Base-by-base conservation (phyloP, 2,113 vertebrate species). In the Dipodomys stephensi region DNA sequence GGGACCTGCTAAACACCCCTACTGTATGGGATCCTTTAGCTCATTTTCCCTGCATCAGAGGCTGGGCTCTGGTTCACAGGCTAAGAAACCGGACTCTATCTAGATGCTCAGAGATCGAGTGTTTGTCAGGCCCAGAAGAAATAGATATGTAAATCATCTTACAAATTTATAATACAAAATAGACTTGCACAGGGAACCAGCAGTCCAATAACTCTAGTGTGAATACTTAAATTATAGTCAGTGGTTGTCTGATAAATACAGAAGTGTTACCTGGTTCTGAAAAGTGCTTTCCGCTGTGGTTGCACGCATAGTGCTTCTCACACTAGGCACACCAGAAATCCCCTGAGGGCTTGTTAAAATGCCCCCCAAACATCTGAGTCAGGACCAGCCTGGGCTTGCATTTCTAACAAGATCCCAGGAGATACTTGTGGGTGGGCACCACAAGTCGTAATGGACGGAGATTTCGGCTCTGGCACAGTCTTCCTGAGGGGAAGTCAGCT, bases 151-250 rank as follows among this genome's bases (percentile, higher is more conserved):
- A 81, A 77, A 35, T 30, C 15, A 80, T 23, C 67, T 81, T 81
- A 71, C 0, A 19, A 71, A 84, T 72, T 71, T 60, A 74, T 27
- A 27, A 65, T 35, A 25, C 7, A n/a, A 91, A 74, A 81, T 57
- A 46, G 10, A 69, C n/a, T 79, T 62, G 22, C 39, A 64, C 67
- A 92, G 19, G 39, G 13, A 83, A 49, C 67, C 3, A 23, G 62
- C 44, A 25, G 64, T 1, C 30, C 22, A 35, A 35, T 39, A 25
- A 6, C 18, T 18, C 12, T 44, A 65, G 18, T n/a, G 8, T 10
- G 67, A 10, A 16, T 3, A 15, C 0, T 0, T 28, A 18, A 83
- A 30, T 49, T 16, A 44, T 0, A 35, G 57, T 23, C 35, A 18
- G 25, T 25, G 53, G 53, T 57, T 57, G 53, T 57, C 53, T 57